A percentile compares a stretch with the other conserved stretches of the same genome.
Evolutionary conservation across 2,888 invertebrate genomes (phyloP).

Genomic region (Ophion costatus): DNA sequence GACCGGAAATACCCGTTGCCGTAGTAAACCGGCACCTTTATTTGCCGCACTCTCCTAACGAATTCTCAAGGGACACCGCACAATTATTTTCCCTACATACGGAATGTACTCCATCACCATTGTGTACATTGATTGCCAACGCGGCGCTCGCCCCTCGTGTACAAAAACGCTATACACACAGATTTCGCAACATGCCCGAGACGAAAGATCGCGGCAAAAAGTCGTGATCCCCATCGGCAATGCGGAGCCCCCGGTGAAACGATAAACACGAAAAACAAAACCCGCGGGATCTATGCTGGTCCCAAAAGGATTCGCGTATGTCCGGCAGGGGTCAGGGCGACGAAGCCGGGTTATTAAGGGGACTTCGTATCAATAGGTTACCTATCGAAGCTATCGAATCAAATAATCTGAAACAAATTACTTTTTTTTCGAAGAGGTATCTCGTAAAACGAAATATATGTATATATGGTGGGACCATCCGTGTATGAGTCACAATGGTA

Average conservation of each 20-base stretch:
- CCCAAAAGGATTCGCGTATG: slow-evolving; percentile 6
- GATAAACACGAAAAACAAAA: background rate
- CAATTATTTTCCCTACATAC: slow-evolving; percentile 15
- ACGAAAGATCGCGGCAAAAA: background rate
- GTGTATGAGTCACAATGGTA: background rate
- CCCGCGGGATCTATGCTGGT: slow-evolving; percentile 8
- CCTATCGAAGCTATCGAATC: background rate
- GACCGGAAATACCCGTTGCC: slow-evolving; percentile 4
- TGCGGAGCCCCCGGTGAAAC: background rate
- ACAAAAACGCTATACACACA: background rate
- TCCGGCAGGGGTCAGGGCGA: background rate
- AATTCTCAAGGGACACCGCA: slow-evolving; percentile 39
- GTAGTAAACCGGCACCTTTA: slow-evolving; percentile 32
- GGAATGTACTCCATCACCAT: slow-evolving; percentile 5
- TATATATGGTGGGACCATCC: background rate
- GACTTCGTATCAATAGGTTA: slow-evolving; percentile 20
- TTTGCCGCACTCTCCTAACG: slow-evolving; percentile 26
- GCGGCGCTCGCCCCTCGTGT: background rate
- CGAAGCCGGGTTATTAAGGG: no score
- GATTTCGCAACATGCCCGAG: background rate
- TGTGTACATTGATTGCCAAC: slow-evolving; percentile 7
- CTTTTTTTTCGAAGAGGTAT: background rate
- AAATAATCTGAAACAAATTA: background rate
- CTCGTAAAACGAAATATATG: background rate
- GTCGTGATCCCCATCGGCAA: slow-evolving; percentile 10